Evolutionary conservation across 2,888 invertebrate genomes (phyloP).

Genomic region (Nomada hirtipes): DNA sequence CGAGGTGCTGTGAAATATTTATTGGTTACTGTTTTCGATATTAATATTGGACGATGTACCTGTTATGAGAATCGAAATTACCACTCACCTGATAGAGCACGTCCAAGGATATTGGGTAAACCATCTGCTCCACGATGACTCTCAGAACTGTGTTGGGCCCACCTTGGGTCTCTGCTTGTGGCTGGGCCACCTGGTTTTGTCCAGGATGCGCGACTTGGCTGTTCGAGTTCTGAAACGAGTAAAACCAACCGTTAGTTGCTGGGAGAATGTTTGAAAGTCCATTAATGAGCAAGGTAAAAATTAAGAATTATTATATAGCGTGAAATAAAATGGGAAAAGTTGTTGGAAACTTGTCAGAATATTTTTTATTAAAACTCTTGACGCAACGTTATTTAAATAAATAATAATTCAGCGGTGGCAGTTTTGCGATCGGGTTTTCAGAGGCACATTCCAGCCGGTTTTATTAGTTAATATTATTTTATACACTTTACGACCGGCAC

Average conservation of each 20-base stretch:
- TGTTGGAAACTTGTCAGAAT: too few relatives aligned
- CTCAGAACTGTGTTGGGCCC: conserved; percentile 98
- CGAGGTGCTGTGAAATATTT: too few relatives aligned
- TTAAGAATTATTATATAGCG: too few relatives aligned
- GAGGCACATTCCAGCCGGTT: background rate
- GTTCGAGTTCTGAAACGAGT: conserved; percentile 85
- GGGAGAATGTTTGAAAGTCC: background rate
- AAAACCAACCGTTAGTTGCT: conserved; percentile 3
- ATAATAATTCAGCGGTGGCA: background rate
- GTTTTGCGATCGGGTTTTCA: too few relatives aligned
- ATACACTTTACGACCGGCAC: conserved; percentile 15
- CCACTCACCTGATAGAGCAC: conserved; percentile 93
- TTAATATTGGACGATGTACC: too few relatives aligned
- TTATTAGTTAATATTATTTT: conserved; percentile 29
- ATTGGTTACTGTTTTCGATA: too few relatives aligned
- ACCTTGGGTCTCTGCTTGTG: conserved; percentile 89
- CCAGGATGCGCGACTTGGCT: conserved; percentile 95
- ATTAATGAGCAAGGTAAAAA: too few relatives aligned
- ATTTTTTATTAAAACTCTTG: too few relatives aligned
- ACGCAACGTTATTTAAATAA: background rate
- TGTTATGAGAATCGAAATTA: background rate
- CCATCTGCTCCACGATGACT: conserved; percentile 99
- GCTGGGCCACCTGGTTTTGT: conserved; percentile 87
- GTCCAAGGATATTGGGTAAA: conserved; percentile 99
- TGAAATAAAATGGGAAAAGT: background rate